phyloP scores from a whole-genome alignment of 2,888 invertebrate species.

The Diarsia mendica region DNA sequence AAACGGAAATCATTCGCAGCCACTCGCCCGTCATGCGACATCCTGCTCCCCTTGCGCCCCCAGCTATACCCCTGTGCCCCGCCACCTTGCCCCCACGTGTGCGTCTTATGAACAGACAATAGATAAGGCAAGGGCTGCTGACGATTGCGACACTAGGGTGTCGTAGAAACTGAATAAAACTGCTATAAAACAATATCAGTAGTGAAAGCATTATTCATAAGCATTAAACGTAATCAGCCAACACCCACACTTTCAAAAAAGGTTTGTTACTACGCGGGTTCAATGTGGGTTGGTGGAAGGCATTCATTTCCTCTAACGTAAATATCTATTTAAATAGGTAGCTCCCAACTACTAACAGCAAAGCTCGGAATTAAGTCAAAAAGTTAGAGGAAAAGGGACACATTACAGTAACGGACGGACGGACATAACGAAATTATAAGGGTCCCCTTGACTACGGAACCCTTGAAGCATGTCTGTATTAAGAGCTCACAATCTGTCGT shows the following conservation, averaged over 20 bases:
- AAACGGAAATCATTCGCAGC: conserved; percentile 55
- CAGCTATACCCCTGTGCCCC: not conserved
- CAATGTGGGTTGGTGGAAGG: not conserved
- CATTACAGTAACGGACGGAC: not conserved
- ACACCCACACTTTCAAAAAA: not conserved
- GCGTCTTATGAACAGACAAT: conserved; percentile 16
- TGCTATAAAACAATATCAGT: not conserved
- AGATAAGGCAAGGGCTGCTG: not conserved
- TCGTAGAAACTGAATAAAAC: not conserved
- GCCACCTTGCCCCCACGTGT: not conserved
- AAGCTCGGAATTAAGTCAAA: conserved; percentile 22
- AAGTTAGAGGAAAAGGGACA: conserved; percentile 27
- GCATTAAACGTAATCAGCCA: not conserved
- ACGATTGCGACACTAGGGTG: not conserved
- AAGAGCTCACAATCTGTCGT: conserved; percentile 35
- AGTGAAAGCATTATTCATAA: not conserved
- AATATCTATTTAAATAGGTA: not conserved
- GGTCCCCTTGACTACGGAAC: conserved; percentile 13
- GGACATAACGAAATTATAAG: conserved; percentile 35
- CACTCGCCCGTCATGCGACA: conserved; percentile 18
- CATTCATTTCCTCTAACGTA: not conserved
- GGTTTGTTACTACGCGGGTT: not conserved
- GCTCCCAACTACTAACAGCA: not conserved
- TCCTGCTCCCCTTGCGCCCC: not conserved
- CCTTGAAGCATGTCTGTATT: conserved; percentile 14